Base-by-base conservation (phyloP, 2,113 vertebrate species). In the Antechinus stuartii region DNA sequence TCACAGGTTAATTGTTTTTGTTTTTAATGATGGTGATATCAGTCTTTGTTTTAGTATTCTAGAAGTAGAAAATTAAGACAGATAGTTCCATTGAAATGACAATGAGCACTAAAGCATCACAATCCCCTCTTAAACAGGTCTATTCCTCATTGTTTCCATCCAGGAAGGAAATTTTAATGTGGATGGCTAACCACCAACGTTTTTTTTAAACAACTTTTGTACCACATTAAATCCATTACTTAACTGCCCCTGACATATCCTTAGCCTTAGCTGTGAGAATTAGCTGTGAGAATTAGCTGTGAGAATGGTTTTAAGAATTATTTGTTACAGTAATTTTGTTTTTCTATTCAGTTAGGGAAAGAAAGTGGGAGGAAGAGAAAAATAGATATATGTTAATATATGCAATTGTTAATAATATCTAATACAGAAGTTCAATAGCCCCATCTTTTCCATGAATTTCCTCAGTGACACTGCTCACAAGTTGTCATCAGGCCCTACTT, bases 1-100 rank as follows among this genome's bases (percentile, higher is more conserved):
- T 95, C 57, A 91, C 50, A 42, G 16, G 14, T 68, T 68, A 30
- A 68, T 30, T 68, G 35, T 94, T 94, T 93, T 50, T 90, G 30
- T 47, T 91, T 10, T 89, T 52, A 93, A 35, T 91, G 93, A 61
- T 90, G 54, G 89, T 47, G 49, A 2, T 12, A n/a, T 52, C 47
- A 56, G 12, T 89, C n/a, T 76, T 8, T 42, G 14, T 42, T 7
- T 84, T 84, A 22, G 35, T 16, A 42, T 84, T 42, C n/a, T 42
- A 22, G n/a, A 19, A 42, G 16, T 84, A 23, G n/a, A 84, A 14
- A 42, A 22, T 42, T 84, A 84, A 84, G 68, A 84, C 35, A 84
- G 68, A 42, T n/a, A 42, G 42, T n/a, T 84, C 68, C 14, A n/a
- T 56, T 46, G 76, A 90, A 92, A 95, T n/a, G 30, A 26, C 14